Evolutionary conservation across 2,797 vertebrate genomes (phyloP).

Genomic region (Anguilla pacifica): DNA sequence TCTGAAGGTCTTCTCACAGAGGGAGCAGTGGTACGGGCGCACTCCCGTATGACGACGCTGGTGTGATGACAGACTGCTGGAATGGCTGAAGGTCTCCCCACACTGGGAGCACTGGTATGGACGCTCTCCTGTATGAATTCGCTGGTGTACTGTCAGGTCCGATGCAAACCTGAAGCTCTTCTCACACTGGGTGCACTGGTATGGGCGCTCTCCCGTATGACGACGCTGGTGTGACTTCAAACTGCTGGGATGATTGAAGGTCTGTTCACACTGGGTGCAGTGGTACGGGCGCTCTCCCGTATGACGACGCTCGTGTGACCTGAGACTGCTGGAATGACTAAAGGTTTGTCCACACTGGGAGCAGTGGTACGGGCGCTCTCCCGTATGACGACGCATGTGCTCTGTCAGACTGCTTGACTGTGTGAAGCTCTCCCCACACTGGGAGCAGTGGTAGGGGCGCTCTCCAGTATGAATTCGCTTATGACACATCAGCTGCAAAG

Average conservation of each 20-base stretch:
- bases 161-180: neutral
- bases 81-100: neutral
- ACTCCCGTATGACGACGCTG: neutral
- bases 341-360: neutral
- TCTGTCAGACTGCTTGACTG: neutral
- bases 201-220: neutral
- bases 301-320: neutral
- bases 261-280: neutral
- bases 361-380: neutral
- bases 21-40: neutral
- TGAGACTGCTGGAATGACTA: neutral
- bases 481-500: neutral
- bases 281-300: neutral
- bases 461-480: neutral
- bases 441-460: neutral
- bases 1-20: neutral
- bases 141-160: neutral
- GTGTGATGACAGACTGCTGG: neutral
- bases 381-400: neutral
- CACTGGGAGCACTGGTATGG: slow-evolving; percentile 5
- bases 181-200: neutral
- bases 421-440: neutral
- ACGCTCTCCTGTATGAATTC: neutral
- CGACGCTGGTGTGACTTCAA: neutral
- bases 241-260: neutral